Percentiles rank a stretch among this genome's conserved stretches.
These are phyloP conservation scores for Lissonota sp. DNA, from an alignment of 2,888 invertebrate genomes.

Conservation along the genomic window DNA sequence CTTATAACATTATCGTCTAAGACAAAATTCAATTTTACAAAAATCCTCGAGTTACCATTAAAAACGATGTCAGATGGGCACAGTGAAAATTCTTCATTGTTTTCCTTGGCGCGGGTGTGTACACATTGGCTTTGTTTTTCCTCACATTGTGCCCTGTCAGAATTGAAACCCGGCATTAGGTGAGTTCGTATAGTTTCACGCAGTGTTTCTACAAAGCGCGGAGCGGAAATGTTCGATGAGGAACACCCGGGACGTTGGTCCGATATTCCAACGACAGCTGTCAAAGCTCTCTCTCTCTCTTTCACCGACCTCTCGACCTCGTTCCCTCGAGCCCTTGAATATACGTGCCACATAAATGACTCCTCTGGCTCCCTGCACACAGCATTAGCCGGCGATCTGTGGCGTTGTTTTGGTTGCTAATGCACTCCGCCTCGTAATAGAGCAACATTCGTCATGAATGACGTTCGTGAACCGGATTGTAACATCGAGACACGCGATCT, in stretches of 20 bases:
- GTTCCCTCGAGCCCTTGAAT: constrained; percentile 40
- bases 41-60: neutral
- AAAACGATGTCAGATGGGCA: constrained; percentile 24
- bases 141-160: constrained; percentile 37
- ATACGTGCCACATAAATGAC: too few species aligned
- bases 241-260: neutral
- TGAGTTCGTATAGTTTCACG: constrained; percentile 17
- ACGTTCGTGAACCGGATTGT: constrained; percentile 4
- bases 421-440: constrained; percentile 67
- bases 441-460: constrained; percentile 24
- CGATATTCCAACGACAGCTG: constrained; percentile 71
- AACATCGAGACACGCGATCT: constrained; percentile 20
- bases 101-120: constrained; percentile 26
- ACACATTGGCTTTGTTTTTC: constrained; percentile 45
- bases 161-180: constrained; percentile 28
- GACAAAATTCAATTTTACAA: neutral
- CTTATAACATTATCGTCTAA: too few species aligned
- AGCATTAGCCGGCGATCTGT: constrained; percentile 4
- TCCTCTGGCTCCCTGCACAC: too few species aligned
- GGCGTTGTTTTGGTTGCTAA: constrained; percentile 78
- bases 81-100: constrained; percentile 36
- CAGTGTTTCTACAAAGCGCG: neutral
- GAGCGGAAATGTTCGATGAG: too few species aligned
- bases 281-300: constrained; percentile 70
- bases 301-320: constrained; percentile 55